Evolutionary conservation across 2,888 invertebrate species (phyloP).

Genomic region (Drosophila tanythrix): DNA sequence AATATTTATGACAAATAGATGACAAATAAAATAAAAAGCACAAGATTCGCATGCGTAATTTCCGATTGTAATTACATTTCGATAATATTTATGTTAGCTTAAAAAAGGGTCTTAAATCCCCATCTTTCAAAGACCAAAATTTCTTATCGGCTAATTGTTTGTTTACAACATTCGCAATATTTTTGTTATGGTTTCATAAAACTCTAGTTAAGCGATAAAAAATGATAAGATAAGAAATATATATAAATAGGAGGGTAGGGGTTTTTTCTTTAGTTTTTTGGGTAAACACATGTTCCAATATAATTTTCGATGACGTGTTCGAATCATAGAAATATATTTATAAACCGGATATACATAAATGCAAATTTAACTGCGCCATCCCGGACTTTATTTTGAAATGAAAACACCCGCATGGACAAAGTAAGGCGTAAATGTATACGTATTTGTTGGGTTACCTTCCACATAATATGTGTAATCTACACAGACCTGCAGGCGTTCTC

Average conservation of each 20-base stretch:
- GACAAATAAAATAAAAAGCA: constrained; percentile 6
- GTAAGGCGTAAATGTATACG: constrained; percentile 5
- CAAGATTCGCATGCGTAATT: constrained; percentile 11
- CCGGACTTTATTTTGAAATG: constrained; percentile 1
- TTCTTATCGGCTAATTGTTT: constrained; percentile 73
- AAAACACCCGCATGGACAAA: constrained; percentile 29
- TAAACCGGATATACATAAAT: constrained; percentile 7
- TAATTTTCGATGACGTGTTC: constrained; percentile 37
- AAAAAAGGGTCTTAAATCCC: constrained; percentile 24
- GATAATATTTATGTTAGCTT: constrained; percentile 12
- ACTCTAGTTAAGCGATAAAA: constrained; percentile 5
- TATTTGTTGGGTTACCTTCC: constrained; percentile 36
- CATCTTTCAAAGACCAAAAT: constrained; percentile 37
- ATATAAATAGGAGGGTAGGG: constrained; percentile 1
- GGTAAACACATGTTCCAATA: constrained; percentile 34
- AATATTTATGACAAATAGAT: constrained; percentile 42
- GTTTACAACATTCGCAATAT: constrained; percentile 58
- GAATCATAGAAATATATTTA: neutral
- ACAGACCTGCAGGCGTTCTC: constrained; percentile 24
- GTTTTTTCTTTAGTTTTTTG: constrained; percentile 8
- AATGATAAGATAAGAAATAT: constrained; percentile 23
- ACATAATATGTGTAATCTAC: constrained; percentile 38
- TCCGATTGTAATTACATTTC: constrained; percentile 4
- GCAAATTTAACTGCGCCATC: constrained; percentile 19
- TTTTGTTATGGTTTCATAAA: constrained; percentile 20